Conservation (phyloP, 2,888 invertebrate species). For the Drosophila vallismaia region DNA sequence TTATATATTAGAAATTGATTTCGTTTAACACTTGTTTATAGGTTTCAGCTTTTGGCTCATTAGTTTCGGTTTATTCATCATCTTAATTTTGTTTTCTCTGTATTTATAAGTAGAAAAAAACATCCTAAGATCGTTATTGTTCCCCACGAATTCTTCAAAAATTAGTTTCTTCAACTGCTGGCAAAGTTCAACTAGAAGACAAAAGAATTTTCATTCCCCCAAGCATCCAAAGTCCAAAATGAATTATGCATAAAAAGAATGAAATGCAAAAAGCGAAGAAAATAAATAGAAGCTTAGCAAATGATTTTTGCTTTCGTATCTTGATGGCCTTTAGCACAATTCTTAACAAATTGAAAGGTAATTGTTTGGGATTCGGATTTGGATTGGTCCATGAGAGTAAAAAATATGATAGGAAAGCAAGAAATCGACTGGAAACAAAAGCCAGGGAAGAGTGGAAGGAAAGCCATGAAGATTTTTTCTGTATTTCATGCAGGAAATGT, state of each 20-base stretch:
- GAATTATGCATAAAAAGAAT: conserved; percentile 18
- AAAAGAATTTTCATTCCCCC: conserved; percentile 28
- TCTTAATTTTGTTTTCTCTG: too few species aligned
- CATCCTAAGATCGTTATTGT: conserved; percentile 5
- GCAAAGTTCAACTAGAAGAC: conserved; percentile 25
- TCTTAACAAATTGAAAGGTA: conserved; percentile 71
- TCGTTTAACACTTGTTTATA: too few species aligned
- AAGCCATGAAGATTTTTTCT: conserved; percentile 44
- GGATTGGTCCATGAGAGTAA: conserved; percentile 4
- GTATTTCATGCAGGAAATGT: conserved; percentile 65
- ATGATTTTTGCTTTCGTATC: conserved; percentile 27
- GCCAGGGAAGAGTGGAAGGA: conserved; percentile 22
- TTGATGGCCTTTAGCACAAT: conserved; percentile 54
- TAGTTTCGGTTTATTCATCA: too few species aligned
- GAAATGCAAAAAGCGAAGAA: conserved; percentile 1
- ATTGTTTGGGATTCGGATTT: conserved; percentile 50
- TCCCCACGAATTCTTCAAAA: conserved; percentile 5
- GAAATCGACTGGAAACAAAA: conserved; percentile 35
- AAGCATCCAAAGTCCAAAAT: not conserved
- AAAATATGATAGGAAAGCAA: conserved; percentile 15
- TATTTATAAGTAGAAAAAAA: not conserved
- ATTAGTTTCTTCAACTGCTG: conserved; percentile 27
- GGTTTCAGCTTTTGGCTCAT: too few species aligned
- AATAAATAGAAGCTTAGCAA: conserved; percentile 26
- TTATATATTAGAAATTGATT: too few species aligned